Percentiles rank a stretch among this genome's conserved stretches.
These are phyloP conservation scores for Lasius platythorax DNA, from an alignment of 2,888 invertebrate genomes.

Conservation along the genomic window DNA sequence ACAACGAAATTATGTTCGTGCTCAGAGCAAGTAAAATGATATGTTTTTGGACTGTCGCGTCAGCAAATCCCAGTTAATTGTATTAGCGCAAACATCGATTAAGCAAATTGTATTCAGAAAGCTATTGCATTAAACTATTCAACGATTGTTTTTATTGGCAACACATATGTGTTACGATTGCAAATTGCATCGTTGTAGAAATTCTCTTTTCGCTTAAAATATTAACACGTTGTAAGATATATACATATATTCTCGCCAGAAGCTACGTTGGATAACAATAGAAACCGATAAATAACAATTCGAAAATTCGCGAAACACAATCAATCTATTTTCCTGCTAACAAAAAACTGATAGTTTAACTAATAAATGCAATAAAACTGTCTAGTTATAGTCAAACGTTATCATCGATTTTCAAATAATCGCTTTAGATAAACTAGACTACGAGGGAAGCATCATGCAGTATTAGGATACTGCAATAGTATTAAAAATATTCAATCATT, in stretches of 20 bases:
- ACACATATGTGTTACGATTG: not conserved
- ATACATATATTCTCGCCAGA: not conserved
- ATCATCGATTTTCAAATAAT: slow-evolving; percentile 4
- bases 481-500: not conserved
- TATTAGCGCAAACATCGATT: not conserved
- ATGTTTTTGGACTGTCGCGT: not conserved
- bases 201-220: not conserved
- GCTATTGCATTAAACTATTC: not conserved
- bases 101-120: not conserved
- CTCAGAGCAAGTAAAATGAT: not conserved
- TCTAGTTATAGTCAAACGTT: not conserved
- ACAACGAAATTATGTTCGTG: not conserved
- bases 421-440: not conserved
- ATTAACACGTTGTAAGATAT: slow-evolving; percentile 10
- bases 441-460: not conserved
- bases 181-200: not conserved
- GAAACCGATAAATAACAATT: not conserved
- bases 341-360: not conserved
- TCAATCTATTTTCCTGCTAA: slow-evolving; percentile 10
- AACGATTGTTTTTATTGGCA: not conserved
- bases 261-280: not conserved
- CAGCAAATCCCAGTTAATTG: not conserved
- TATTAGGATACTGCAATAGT: not conserved
- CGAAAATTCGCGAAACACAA: slow-evolving; percentile 8
- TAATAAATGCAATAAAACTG: slow-evolving; percentile 20